Percentiles rank a stretch among this genome's conserved stretches.
Conservation (phyloP, 2,113 vertebrate species). For the Nerophis ophidion region DNA sequence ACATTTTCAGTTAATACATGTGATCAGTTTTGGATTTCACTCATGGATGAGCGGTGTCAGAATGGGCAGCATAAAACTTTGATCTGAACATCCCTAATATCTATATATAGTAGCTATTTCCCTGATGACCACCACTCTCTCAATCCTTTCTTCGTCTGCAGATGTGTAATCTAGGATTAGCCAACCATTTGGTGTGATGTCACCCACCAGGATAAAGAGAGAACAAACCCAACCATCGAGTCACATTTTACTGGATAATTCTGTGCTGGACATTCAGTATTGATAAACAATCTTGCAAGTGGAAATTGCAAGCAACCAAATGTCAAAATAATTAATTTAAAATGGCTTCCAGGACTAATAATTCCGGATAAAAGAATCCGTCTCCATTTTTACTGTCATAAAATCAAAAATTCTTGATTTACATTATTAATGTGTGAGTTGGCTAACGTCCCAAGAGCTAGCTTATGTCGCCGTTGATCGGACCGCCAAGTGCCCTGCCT, state of each 20-base stretch:
- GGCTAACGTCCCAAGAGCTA: no score
- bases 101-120: constrained; percentile 2
- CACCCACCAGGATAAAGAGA: constrained; percentile 14
- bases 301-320: not conserved
- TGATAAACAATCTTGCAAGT: not conserved
- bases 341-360: not conserved
- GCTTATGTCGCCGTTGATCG: no score
- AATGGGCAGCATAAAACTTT: no score
- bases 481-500: no score
- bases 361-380: not conserved
- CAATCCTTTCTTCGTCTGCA: constrained; percentile 40
- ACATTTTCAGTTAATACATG: no score
- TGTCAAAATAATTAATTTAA: not conserved
- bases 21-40: no score
- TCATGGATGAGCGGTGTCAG: no score
- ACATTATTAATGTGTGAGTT: not conserved
- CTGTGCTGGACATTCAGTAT: not conserved
- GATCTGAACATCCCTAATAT: no score
- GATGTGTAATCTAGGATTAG: constrained; percentile 79
- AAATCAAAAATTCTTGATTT: not conserved
- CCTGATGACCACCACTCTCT: constrained; percentile 47
- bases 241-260: not conserved
- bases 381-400: not conserved
- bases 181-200: constrained; percentile 64
- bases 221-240: not conserved